phyloP scores from a whole-genome alignment of 30 jellyfish, hydroid and myxozoan genomes.

The Aurelia aurita region DNA sequence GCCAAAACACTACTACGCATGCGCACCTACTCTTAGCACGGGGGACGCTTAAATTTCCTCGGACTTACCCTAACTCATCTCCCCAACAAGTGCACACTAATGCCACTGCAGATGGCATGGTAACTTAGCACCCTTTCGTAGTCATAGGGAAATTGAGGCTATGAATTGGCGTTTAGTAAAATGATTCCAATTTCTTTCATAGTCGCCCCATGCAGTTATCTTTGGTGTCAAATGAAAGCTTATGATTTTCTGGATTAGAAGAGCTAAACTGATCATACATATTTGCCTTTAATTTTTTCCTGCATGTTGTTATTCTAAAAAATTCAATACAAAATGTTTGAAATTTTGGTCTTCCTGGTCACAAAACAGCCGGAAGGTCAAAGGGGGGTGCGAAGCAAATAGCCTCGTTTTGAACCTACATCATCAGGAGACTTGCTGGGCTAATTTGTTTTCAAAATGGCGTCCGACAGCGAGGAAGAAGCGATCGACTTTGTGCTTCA shows the following conservation, averaged over 20 bases:
- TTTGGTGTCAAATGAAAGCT: not conserved
- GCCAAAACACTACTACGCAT: too few species aligned
- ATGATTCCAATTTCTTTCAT: not conserved
- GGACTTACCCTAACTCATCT: too few species aligned
- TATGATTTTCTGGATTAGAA: not conserved
- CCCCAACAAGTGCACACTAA: too few species aligned
- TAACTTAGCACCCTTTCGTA: slow-evolving; percentile 10
- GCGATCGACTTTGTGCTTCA: slow-evolving; percentile 14
- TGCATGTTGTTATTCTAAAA: too few species aligned
- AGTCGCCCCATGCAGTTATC: not conserved
- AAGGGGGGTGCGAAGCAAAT: not conserved
- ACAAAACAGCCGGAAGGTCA: not conserved
- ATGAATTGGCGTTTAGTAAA: not conserved
- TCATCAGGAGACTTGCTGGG: not conserved
- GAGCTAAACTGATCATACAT: not conserved
- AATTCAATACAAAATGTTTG: too few species aligned
- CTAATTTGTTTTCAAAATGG: slow-evolving; percentile 41
- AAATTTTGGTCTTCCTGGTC: not conserved
- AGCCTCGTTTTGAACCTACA: slow-evolving; percentile 9
- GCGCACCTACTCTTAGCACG: too few species aligned
- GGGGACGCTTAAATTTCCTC: too few species aligned
- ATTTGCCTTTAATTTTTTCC: too few species aligned
- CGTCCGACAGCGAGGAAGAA: slow-evolving; percentile 42
- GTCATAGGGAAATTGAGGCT: slow-evolving; percentile 13
- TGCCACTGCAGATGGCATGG: too few species aligned